Percentiles rank a stretch among this genome's conserved stretches.
phyloP scores from a whole-genome alignment of 1,140 invertebrate genomes.

The Condylostylus longicornis region DNA sequence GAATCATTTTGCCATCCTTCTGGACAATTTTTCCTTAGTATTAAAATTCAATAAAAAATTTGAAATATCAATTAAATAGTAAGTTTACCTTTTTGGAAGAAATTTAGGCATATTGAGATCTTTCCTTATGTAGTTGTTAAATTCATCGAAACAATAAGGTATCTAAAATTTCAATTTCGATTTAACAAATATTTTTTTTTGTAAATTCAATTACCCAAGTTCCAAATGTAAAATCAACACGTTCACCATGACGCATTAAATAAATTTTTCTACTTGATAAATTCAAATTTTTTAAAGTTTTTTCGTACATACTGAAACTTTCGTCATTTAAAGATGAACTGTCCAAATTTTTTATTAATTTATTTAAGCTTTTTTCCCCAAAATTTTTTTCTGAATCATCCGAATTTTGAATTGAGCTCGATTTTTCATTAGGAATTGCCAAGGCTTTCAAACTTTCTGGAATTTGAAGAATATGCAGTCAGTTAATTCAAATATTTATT shows the following conservation, averaged over 20 bases:
- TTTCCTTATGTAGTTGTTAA: constrained; percentile 59
- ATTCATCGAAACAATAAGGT: constrained; percentile 68
- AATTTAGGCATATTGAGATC: constrained; percentile 80
- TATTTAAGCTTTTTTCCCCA: background rate
- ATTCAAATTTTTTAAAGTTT: background rate
- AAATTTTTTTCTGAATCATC: too few relatives aligned
- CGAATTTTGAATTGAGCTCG: too few relatives aligned
- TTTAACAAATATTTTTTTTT: too few relatives aligned
- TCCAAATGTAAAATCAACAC: constrained; percentile 84
- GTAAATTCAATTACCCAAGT: too few relatives aligned
- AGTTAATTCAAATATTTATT: too few relatives aligned
- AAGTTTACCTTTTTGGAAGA: constrained; percentile 36
- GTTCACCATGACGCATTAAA: constrained; percentile 73
- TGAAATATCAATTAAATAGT: background rate
- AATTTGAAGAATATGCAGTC: too few relatives aligned
- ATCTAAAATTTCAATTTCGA: too few relatives aligned
- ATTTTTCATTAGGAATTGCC: too few relatives aligned
- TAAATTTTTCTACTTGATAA: constrained; percentile 40
- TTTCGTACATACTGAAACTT: background rate
- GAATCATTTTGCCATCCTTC: constrained; percentile 64
- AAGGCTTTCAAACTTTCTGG: too few relatives aligned
- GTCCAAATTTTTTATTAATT: background rate
- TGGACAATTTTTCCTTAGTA: constrained; percentile 37
- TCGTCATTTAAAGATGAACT: background rate
- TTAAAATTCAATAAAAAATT: background rate